Evolutionary conservation across 2,797 vertebrate species (phyloP).

Genomic region (Clarias platycephalus): DNA sequence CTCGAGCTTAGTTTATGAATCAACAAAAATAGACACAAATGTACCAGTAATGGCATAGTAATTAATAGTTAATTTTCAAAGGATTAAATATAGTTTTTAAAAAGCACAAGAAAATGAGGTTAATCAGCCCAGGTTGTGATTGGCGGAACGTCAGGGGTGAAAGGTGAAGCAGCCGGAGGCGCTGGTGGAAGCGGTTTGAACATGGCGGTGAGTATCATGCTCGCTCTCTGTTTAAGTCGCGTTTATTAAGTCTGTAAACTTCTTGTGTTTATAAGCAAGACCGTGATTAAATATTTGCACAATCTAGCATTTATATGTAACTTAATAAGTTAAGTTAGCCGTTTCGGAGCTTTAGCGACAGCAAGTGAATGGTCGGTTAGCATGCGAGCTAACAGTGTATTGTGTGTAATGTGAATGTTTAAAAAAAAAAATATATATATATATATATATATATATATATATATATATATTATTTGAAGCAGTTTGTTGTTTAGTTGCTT

Average conservation of each 20-base stretch:
- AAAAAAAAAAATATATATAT: too few species aligned
- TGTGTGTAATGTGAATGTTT: not conserved
- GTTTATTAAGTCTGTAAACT: not conserved
- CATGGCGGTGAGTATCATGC: conserved; percentile 58
- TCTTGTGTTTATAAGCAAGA: not conserved
- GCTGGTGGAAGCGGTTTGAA: conserved; percentile 36
- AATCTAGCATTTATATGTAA: not conserved
- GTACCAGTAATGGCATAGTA: not conserved
- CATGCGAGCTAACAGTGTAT: not conserved
- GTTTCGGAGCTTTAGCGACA: not conserved
- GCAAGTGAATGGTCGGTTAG: not conserved
- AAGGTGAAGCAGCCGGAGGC: conserved; percentile 36
- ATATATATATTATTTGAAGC: too few species aligned
- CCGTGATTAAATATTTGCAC: not conserved
- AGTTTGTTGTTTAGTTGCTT: not conserved
- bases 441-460: too few species aligned
- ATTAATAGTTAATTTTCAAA: not conserved
- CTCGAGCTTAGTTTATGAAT: not conserved
- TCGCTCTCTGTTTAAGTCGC: not conserved
- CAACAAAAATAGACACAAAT: not conserved
- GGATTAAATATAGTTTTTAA: not conserved
- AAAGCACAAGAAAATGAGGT: not conserved
- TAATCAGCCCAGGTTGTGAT: conserved; percentile 28
- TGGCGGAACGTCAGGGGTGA: conserved; percentile 42
- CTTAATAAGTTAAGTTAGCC: too few species aligned